These are phyloP conservation scores for Darevskia nairensis DNA, from an alignment of 2,797 vertebrate genomes.

Conservation along the genomic window DNA sequence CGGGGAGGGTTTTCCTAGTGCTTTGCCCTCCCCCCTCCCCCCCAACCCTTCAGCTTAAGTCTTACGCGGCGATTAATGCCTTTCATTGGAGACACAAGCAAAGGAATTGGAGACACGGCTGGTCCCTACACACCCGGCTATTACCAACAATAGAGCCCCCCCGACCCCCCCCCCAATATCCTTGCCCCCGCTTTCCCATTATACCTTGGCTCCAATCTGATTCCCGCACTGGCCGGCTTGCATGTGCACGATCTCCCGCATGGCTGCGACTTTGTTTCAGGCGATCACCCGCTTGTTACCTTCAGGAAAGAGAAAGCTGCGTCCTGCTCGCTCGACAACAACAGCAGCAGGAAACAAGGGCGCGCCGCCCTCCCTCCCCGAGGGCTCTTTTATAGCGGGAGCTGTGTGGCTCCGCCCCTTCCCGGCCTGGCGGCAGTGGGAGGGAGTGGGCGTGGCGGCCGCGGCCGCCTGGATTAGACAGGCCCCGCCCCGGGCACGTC, in stretches of 20 bases:
- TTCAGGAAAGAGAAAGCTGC: not conserved
- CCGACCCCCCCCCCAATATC: too few species aligned
- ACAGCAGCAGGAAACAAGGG: not conserved
- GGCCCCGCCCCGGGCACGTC: too few species aligned
- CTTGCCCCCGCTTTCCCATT: too few species aligned
- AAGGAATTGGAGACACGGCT: too few species aligned
- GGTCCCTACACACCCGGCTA: too few species aligned
- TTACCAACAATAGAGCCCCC: too few species aligned
- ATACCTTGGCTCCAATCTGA: slow-evolving; percentile 95
- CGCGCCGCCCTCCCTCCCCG: not conserved
- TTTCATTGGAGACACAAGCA: not conserved
- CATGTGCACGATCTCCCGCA: slow-evolving; percentile 97
- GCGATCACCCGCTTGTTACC: not conserved
- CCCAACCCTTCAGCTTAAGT: too few species aligned
- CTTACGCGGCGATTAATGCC: too few species aligned
- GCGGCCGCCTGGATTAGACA: not conserved
- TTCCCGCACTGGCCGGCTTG: slow-evolving; percentile 97
- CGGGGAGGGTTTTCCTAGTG: not conserved
- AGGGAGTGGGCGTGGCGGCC: not conserved
- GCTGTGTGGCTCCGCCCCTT: slow-evolving; percentile 16
- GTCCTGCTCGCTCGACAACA: slow-evolving; percentile 12
- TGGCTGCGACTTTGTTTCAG: slow-evolving; percentile 67
- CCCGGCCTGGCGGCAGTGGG: too few species aligned
- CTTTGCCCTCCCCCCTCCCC: not conserved
- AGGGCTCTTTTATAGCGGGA: fast-evolving